These are phyloP conservation scores for Hydrozoanthus gracilis DNA, from an alignment of 92 coral and sea anemone genomes.

Conservation along the genomic window DNA sequence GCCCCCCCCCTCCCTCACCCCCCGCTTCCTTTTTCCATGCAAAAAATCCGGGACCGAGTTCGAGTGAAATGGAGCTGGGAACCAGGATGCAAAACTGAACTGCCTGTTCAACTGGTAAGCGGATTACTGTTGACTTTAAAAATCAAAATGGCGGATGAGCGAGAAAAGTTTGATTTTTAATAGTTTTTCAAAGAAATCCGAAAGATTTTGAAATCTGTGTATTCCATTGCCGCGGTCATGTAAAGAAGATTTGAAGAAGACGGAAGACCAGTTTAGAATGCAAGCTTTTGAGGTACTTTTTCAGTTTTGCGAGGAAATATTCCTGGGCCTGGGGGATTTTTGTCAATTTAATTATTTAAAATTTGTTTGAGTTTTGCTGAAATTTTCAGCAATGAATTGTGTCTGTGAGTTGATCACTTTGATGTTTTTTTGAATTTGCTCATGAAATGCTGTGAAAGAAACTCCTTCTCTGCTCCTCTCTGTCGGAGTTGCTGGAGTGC, in stretches of 20 bases:
- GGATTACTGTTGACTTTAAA: background rate
- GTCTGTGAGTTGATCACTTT: slow-evolving; percentile 17
- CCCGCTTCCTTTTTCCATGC: too few species aligned
- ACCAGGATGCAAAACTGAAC: background rate
- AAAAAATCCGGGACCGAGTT: background rate
- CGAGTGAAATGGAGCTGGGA: background rate
- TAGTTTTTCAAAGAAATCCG: background rate
- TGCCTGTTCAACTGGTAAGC: background rate
- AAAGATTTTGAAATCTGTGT: slow-evolving; percentile 7
- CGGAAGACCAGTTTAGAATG: slow-evolving; percentile 3
- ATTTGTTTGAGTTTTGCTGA: slow-evolving; percentile 1
- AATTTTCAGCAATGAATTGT: slow-evolving; percentile 15
- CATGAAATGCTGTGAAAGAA: background rate
- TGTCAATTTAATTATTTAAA: slow-evolving; percentile 12
- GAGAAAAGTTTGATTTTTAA: background rate
- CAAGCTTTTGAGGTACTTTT: slow-evolving; percentile 16
- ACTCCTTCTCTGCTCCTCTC: slow-evolving; percentile 19
- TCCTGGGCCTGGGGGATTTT: slow-evolving; percentile 14
- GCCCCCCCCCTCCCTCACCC: too few species aligned
- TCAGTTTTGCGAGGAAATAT: slow-evolving; percentile 6
- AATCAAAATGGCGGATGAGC: background rate
- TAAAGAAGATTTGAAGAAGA: background rate
- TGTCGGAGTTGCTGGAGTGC: background rate
- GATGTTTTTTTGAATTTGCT: slow-evolving; percentile 1
- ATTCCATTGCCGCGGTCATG: background rate